A percentile compares a stretch with the other conserved stretches of the same genome.
Conservation (phyloP, 2,113 vertebrate species). For the Gorsachius goisagi region DNA sequence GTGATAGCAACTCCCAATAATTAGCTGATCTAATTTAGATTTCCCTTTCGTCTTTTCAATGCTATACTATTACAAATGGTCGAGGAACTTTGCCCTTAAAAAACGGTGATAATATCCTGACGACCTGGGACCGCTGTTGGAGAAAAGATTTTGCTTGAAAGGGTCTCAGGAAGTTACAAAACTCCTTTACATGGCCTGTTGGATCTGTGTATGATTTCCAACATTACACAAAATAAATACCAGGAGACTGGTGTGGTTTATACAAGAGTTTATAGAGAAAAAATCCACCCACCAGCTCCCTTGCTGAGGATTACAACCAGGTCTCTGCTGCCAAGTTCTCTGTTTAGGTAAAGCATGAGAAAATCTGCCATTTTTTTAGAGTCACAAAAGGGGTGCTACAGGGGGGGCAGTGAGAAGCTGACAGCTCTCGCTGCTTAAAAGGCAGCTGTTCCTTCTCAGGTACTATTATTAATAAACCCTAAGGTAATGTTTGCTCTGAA, state of each 20-base stretch:
- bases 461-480: conserved; percentile 92
- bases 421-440: conserved; percentile 85
- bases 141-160: conserved; percentile 67
- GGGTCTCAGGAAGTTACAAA: conserved; percentile 78
- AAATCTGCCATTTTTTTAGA: conserved; percentile 82
- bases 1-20: neutral
- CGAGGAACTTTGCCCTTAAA: neutral
- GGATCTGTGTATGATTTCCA: conserved; percentile 82
- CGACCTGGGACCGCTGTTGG: conserved; percentile 50
- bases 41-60: neutral
- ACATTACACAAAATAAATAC: conserved; percentile 87
- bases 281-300: conserved; percentile 87
- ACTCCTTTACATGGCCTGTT: conserved; percentile 75
- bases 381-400: conserved; percentile 83
- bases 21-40: conserved; percentile 40
- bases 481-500: conserved; percentile 83
- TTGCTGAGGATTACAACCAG: conserved; percentile 88
- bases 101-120: conserved; percentile 14
- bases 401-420: conserved; percentile 74
- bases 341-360: conserved; percentile 90
- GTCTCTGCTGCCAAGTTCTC: conserved; percentile 88
- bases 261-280: conserved; percentile 87
- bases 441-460: conserved; percentile 98
- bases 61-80: neutral
- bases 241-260: conserved; percentile 89